These are phyloP conservation scores for Acrossocheilus wenchowensis DNA, from an alignment of 2,797 vertebrate genomes.

Conservation along the genomic window DNA sequence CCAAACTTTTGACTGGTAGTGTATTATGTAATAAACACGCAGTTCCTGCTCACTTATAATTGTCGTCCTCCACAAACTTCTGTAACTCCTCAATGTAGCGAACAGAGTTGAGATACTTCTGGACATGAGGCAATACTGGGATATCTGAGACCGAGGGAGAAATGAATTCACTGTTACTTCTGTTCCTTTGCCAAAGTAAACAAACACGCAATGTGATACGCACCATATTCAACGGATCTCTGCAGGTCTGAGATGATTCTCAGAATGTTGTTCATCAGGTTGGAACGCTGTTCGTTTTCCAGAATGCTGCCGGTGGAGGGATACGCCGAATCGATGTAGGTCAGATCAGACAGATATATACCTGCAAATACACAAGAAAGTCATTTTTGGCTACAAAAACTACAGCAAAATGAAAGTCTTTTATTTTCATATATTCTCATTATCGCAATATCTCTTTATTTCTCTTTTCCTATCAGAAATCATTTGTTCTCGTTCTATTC, in stretches of 20 bases:
- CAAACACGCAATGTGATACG: slow-evolving; percentile 55
- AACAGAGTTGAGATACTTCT: slow-evolving; percentile 98
- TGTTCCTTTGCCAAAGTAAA: background rate
- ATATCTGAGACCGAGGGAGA: slow-evolving; percentile 80
- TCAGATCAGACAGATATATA: slow-evolving; percentile 98
- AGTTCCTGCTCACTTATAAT: slow-evolving; percentile 91
- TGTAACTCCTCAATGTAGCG: slow-evolving; percentile 98
- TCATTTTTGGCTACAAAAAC: background rate
- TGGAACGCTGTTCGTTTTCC: slow-evolving; percentile 96
- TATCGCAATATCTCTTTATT: background rate
- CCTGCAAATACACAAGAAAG: slow-evolving; percentile 73
- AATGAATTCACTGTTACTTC: background rate
- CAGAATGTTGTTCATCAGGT: slow-evolving; percentile 98
- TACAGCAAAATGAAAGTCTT: background rate
- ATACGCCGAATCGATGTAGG: slow-evolving; percentile 96
- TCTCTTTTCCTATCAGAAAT: background rate
- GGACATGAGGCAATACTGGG: slow-evolving; percentile 92
- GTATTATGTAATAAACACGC: background rate
- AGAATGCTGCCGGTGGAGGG: slow-evolving; percentile 98
- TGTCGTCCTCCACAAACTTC: slow-evolving; percentile 99
- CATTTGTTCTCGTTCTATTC: background rate
- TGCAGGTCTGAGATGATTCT: slow-evolving; percentile 98
- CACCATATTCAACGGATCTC: slow-evolving; percentile 96
- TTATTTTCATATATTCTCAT: background rate
- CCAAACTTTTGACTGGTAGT: background rate